Conservation (phyloP, 2,888 invertebrate species). For the Synergus japonicus region DNA sequence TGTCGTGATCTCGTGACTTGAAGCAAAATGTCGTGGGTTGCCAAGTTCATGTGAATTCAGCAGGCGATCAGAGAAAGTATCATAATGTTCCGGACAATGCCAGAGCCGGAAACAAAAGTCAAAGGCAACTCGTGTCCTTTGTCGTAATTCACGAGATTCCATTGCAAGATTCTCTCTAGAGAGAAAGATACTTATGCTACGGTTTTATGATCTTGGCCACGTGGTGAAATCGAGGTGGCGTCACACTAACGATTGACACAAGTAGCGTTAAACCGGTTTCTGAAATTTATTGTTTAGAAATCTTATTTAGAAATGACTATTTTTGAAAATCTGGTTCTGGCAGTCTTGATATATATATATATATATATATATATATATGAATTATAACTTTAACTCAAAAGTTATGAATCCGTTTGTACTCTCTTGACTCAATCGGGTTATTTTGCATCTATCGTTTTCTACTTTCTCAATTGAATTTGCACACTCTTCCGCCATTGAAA, state of each 20-base stretch:
- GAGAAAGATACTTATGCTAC: neutral
- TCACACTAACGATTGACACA: conserved; percentile 6
- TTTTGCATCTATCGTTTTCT: neutral
- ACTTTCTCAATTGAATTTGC: neutral
- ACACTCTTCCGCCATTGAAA: neutral
- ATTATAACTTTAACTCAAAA: neutral
- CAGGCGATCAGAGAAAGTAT: conserved; percentile 30
- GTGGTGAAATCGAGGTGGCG: neutral
- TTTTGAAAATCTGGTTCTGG: neutral
- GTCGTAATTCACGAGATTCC: neutral
- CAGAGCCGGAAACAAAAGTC: conserved; percentile 29
- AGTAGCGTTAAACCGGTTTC: neutral
- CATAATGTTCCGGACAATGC: conserved; percentile 10
- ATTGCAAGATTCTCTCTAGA: neutral
- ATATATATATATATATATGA: no score
- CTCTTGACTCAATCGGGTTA: neutral
- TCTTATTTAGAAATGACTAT: neutral
- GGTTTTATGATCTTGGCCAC: neutral
- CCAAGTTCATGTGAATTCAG: conserved; percentile 25
- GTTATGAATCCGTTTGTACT: neutral
- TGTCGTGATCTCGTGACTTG: conserved; percentile 22
- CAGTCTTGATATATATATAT: neutral
- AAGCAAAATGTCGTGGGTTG: conserved; percentile 31
- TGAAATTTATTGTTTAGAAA: conserved; percentile 6
- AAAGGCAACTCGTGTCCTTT: conserved; percentile 14